Evolutionary conservation across 1,140 invertebrate genomes (phyloP).

Genomic region (Drosophila guanche): DNA sequence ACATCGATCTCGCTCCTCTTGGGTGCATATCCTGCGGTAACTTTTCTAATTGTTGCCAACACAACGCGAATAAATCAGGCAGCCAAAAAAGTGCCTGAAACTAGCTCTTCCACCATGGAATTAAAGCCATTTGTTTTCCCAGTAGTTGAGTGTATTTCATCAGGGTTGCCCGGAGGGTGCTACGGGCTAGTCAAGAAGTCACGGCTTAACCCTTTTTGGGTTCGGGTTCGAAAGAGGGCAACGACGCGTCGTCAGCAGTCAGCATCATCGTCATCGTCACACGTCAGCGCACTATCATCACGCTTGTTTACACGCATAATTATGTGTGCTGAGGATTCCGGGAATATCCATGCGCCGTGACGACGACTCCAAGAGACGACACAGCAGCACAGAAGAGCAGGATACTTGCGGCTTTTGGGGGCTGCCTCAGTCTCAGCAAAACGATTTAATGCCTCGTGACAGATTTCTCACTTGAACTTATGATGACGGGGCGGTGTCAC

Average conservation of each 20-base stretch:
- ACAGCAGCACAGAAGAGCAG: conserved; percentile 3
- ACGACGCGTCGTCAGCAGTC: conserved; percentile 30
- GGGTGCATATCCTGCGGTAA: conserved; percentile 72
- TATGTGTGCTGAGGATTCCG: conserved; percentile 68
- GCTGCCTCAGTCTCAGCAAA: conserved; percentile 25
- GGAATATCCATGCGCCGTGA: conserved; percentile 34
- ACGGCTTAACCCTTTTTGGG: conserved; percentile 54
- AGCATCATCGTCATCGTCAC: conserved; percentile 50
- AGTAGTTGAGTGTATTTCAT: conserved; percentile 54
- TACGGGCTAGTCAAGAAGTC: not conserved
- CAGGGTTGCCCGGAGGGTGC: conserved; percentile 20
- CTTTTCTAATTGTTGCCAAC: conserved; percentile 82
- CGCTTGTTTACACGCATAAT: conserved; percentile 82
- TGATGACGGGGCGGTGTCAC: conserved; percentile 65
- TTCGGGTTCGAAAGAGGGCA: conserved; percentile 1
- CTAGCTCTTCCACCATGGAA: conserved; percentile 29
- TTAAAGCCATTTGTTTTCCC: conserved; percentile 71
- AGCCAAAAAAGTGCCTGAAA: conserved; percentile 47
- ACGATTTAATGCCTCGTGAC: conserved; percentile 79
- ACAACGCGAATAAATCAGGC: conserved; percentile 80
- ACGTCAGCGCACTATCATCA: conserved; percentile 78
- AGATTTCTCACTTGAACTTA: conserved; percentile 75
- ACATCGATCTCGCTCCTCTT: conserved; percentile 13
- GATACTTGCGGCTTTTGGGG: conserved; percentile 61
- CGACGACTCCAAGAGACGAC: conserved; percentile 1